Evolutionary conservation across 92 coral and sea anemone species (phyloP), one percentile per base, ranked within the genome.

Genomic region (Actinernus sp.): DNA sequence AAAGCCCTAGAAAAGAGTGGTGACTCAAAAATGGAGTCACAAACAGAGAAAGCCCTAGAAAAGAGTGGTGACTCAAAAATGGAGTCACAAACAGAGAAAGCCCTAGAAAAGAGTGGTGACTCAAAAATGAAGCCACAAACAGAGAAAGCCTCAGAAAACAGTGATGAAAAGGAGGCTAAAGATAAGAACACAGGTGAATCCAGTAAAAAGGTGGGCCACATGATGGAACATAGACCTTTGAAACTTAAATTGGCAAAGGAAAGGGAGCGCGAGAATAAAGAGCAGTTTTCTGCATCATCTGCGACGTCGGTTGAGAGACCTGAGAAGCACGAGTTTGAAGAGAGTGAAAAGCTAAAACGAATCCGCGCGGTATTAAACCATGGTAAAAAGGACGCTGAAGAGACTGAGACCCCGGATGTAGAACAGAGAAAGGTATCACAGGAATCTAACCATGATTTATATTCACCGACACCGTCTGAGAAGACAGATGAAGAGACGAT

Each of bases 331-430:
- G 78, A 49, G 9, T 84, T 58, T 23, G 78, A 89, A 56, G 92
- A 89, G 18, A 89, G 96, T 54, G 96, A 89, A 31, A 83, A 89
- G 63, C 64, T 89, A 20, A 85, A 82, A 44, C 70, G 92, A 25
- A 61, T 85, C 10, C 65, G 90, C 23, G 74, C 84, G 25, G 74
- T 89, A 30, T 68, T 89, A 49, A 85, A 85, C 23, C 79, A 76
- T 26, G 90, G 84, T 11, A 83, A 83, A 13, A 58, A 63, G 3
- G 25, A n/a, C n/a, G 55, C 22, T 17, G 19, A 49, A 59, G 50
- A 27, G 37, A 48, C 59, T 58, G 50, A 7, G 72, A 17, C 0
- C 50, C 72, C 11, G 72, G 53, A 24, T 32, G 58, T 1, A 59
- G 50, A 26, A 10, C 59, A 18, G 72, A 65, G 23, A 18, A 24